A percentile compares a stretch with the other conserved stretches of the same genome.
Evolutionary conservation across 2,797 vertebrate genomes (phyloP).

Genomic region (Centropyge bicolor): DNA sequence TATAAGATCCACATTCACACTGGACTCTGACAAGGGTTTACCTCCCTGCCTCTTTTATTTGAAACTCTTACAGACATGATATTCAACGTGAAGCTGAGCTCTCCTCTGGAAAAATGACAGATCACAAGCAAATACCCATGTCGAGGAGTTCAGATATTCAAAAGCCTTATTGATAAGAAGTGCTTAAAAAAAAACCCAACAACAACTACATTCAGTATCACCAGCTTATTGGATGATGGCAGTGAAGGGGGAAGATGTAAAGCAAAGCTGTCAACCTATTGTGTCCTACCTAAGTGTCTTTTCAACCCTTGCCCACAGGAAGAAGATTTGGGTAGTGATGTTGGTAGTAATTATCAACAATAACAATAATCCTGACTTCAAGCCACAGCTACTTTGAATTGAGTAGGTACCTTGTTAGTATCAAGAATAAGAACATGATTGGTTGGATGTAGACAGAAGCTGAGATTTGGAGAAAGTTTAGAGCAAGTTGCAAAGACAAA

Average conservation of each 20-base stretch:
- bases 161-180: not conserved
- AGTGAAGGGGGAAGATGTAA: not conserved
- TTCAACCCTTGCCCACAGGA: not conserved
- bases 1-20: not conserved
- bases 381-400: not conserved
- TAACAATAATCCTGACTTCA: conserved; percentile 1
- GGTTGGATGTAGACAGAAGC: not conserved
- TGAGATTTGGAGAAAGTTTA: not conserved
- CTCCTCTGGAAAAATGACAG: not conserved
- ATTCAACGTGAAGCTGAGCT: not conserved
- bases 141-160: not conserved
- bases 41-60: not conserved
- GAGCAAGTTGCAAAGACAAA: conserved; percentile 10
- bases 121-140: not conserved
- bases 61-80: not conserved
- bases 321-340: not conserved
- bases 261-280: not conserved
- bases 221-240: too few species aligned
- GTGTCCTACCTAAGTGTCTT: not conserved
- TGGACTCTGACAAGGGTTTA: not conserved
- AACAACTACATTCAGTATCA: too few species aligned
- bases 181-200: too few species aligned
- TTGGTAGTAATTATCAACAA: not conserved
- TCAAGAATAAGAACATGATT: not conserved
- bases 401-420: not conserved